These are phyloP conservation scores for Pterostichus madidus DNA, from an alignment of 2,888 invertebrate genomes.

Conservation along the genomic window DNA sequence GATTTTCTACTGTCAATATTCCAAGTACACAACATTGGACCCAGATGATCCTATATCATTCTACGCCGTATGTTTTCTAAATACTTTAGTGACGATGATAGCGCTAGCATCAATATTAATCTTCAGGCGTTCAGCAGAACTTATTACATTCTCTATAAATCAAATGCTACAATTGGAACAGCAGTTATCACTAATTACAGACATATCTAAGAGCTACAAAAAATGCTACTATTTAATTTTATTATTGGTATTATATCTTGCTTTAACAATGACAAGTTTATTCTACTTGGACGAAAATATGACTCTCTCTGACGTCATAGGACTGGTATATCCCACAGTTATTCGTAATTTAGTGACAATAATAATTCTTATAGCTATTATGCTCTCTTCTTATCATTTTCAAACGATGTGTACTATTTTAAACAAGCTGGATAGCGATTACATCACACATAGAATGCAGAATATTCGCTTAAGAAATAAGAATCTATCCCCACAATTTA, in stretches of 20 bases:
- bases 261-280: not conserved
- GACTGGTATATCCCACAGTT: not conserved
- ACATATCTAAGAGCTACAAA: not conserved
- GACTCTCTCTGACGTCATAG: not conserved
- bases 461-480: too few relatives aligned
- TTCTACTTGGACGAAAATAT: not conserved
- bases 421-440: not conserved
- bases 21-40: not conserved
- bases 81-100: not conserved
- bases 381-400: not conserved
- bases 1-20: not conserved
- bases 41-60: not conserved
- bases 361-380: not conserved
- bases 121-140: not conserved
- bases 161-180: not conserved
- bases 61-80: not conserved
- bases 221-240: not conserved
- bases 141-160: not conserved
- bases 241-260: not conserved
- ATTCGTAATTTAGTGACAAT: not conserved
- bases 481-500: not conserved
- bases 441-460: not conserved
- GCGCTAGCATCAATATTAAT: not conserved
- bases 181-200: not conserved
- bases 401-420: conserved; percentile 3